Evolutionary conservation across 2,888 invertebrate genomes (phyloP).

Genomic region (Rhagonycha fulva): DNA sequence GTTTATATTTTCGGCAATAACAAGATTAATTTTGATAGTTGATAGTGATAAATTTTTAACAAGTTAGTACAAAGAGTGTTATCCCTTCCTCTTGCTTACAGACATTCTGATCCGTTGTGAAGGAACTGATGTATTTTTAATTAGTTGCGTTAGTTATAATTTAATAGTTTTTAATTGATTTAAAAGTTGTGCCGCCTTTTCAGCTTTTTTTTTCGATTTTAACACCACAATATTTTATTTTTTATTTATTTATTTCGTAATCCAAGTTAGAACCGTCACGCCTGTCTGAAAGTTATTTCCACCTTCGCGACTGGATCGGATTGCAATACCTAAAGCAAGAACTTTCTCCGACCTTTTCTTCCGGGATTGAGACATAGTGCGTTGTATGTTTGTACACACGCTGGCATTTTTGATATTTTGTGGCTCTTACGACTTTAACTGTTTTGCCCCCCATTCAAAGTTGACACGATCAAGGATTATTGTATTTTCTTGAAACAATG

Average conservation of each 20-base stretch:
- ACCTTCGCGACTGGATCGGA: conserved; percentile 45
- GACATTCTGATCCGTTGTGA: not conserved
- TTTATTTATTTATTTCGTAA: conserved; percentile 10
- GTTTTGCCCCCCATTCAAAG: not conserved
- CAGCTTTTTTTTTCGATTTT: not conserved
- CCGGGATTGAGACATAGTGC: conserved; percentile 49
- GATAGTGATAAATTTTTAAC: no score
- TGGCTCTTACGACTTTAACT: not conserved
- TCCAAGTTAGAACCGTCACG: conserved; percentile 40
- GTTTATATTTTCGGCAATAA: not conserved
- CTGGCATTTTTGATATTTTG: not conserved
- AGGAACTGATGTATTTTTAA: not conserved
- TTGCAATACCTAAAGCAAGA: conserved; percentile 41
- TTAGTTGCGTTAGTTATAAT: not conserved
- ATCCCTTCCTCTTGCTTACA: not conserved
- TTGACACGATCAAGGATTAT: not conserved
- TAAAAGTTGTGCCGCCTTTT: not conserved
- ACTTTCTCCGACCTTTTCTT: conserved; percentile 50
- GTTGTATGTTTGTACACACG: conserved; percentile 1
- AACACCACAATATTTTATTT: not conserved
- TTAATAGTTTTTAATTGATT: not conserved
- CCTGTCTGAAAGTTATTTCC: conserved; percentile 36
- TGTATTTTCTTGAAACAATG: not conserved
- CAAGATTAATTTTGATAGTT: not conserved
- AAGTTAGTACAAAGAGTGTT: no score